Base-by-base conservation (phyloP, 2,888 invertebrate species). In the Drosophila paracracens region DNA sequence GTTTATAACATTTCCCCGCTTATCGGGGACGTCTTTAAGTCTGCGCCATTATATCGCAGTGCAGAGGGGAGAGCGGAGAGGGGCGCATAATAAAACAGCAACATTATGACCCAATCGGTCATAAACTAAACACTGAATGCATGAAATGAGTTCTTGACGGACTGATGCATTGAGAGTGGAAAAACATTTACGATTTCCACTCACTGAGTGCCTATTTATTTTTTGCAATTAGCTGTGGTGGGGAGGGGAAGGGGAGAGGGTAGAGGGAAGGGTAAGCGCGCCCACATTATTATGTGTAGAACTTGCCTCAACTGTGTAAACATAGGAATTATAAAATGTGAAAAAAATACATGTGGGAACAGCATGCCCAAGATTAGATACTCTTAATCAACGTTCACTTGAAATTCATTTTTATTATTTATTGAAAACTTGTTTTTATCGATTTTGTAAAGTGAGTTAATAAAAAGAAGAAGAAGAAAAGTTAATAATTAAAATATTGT, bases 11-110 rank as follows among this genome's bases (percentile, higher is more conserved):
- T 33, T 56, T 35, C 13, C 18, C 1, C 27, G 61, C 70, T 79
- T 81, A 83, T 83, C 74, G 82, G 71, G 61, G 91, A 79, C 90
- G 91, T 90, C 91, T 79, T 74, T 56, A 69, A 81, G 91, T 91
- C 91, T 91, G 83, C 63, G 50, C 52, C 73, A 83, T 76, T 82
- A 81, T 84, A 79, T 63, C 21, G 27, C 36, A 5, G 21, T 21
- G 40, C 40, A 10, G 2, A n/a, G 40, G 1, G 0, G 1, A 16
- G 35, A 11, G 29, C 13, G 29, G 13, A 16, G 16, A 0, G 52
- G n/a, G 31, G 51, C 27, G 5, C 48, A 33, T 50, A 61, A 65
- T 83, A 75, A 79, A 82, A 63, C 40, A 71, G 71, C 73, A 76
- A 53, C 67, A 21, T 71, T 80, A 59, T 80, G 70, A 71, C 38